Evolutionary conservation across 1,140 invertebrate species (phyloP).

Genomic region (Drosophila nigromelanica): DNA sequence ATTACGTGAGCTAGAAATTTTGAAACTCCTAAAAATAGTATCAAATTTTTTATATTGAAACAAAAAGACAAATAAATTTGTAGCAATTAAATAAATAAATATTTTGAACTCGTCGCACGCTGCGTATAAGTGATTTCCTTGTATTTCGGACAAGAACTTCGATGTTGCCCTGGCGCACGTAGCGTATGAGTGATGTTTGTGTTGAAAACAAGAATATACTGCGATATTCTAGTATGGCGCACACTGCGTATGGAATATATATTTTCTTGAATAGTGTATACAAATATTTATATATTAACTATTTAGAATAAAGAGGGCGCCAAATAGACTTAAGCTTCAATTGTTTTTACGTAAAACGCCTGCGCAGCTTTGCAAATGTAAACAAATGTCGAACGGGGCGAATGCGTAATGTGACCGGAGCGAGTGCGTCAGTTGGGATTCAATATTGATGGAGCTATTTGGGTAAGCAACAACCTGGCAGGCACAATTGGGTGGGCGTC

Average conservation of each 20-base stretch:
- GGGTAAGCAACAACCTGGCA: conserved; percentile 26
- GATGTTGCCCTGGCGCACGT: not conserved
- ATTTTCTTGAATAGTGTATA: too few relatives aligned
- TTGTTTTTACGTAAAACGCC: conserved; percentile 1
- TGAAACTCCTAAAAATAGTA: not conserved
- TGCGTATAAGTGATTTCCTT: conserved; percentile 15
- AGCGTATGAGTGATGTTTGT: conserved; percentile 7
- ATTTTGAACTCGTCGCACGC: not conserved
- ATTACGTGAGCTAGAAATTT: too few relatives aligned
- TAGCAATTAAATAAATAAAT: not conserved
- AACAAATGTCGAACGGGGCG: conserved; percentile 35
- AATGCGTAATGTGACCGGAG: conserved; percentile 52
- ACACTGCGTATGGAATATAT: too few relatives aligned
- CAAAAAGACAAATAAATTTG: not conserved
- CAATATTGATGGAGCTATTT: conserved; percentile 71
- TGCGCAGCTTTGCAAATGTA: not conserved
- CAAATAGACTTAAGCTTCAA: not conserved
- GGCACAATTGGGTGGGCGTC: not conserved
- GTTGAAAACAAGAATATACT: not conserved
- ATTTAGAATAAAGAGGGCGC: not conserved
- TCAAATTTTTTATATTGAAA: not conserved
- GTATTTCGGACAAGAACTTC: too few relatives aligned
- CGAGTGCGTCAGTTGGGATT: conserved; percentile 58
- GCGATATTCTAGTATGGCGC: too few relatives aligned
- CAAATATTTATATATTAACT: too few relatives aligned